Percentiles rank a stretch among this genome's conserved stretches.
phyloP scores from a whole-genome alignment of 2,797 vertebrate species.

The Acomys russatus region DNA sequence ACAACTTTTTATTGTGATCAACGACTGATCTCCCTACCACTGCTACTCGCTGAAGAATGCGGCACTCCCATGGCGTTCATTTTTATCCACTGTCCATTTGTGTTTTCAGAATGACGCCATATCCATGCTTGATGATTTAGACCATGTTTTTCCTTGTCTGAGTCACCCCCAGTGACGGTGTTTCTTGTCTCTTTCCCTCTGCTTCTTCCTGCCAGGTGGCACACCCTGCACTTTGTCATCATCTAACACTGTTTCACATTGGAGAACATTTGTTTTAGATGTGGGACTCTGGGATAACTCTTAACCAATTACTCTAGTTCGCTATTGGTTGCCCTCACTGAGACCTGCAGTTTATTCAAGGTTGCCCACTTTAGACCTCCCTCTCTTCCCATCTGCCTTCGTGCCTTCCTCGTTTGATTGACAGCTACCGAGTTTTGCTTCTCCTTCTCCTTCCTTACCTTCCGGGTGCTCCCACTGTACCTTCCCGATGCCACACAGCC shows the following conservation, averaged over 20 bases:
- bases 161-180: not conserved
- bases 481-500: not conserved
- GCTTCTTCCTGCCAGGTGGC: not conserved
- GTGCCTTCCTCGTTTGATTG: conserved; percentile 11
- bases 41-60: not conserved
- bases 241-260: not conserved
- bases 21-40: not conserved
- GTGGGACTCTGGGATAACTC: not conserved
- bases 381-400: not conserved
- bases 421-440: not conserved
- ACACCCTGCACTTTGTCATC: conserved; percentile 34
- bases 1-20: not conserved
- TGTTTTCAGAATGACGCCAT: not conserved
- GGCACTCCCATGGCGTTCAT: not conserved
- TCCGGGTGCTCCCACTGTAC: not conserved
- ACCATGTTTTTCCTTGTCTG: not conserved
- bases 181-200: not conserved
- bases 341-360: not conserved
- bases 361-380: not conserved
- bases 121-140: not conserved
- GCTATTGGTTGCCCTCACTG: not conserved
- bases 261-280: not conserved
- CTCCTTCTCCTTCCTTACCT: not conserved
- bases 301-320: not conserved
- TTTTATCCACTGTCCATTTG: not conserved